Evolutionary conservation across 35 echinoderm and acorn worm genomes (phyloP), one percentile per base, ranked within the genome.

Genomic region (Apostichopus californicus): DNA sequence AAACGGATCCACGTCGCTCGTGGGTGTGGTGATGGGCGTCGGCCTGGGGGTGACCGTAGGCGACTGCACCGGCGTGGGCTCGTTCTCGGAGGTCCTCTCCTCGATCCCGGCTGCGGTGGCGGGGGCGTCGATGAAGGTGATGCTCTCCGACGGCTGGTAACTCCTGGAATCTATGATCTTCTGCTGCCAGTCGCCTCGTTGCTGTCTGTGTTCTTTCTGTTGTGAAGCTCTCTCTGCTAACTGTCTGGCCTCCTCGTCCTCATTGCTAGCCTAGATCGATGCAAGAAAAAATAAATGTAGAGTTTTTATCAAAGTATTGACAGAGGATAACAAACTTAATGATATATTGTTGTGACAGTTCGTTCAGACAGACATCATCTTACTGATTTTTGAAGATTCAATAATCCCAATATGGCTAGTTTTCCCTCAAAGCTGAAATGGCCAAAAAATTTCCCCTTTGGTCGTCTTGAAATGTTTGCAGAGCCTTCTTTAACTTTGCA

Each of bases 141-240:
- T 77, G 86, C 83, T 89, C 53, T 97, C 95, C 28, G 18, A 12
- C 2, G 83, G 64, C 20, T 90, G 78, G 88, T 66, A 95, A 46
- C 68, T 79, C 66, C 90, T 75, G 65, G 95, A 87, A 18, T 94
- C 92, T 9, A 89, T 26, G 5, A 81, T 85, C 61, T 90, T 92
- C 85, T 95, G 77, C 14, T 94, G 93, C 63, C 78, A 90, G 15
- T 90, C 90, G 11, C 90, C 95, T 13, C 95, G 70, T 5, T 97
- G 77, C 9, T 92, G 92, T 17, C 94, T 66, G 80, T 77, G 85
- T 63, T 98, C 96, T 73, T 98, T 98, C 92, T 95, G 94, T 77
- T 98, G 96, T 24, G 94, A 80, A 20, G 96, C 94, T 81, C 96
- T 90, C 55, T 98, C 96, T 5, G 96, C 96, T 18, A 98, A 82